Evolutionary conservation across 2,113 vertebrate species (phyloP), one percentile per base, ranked within the genome.

Genomic region (Burhinus oedicnemus): DNA sequence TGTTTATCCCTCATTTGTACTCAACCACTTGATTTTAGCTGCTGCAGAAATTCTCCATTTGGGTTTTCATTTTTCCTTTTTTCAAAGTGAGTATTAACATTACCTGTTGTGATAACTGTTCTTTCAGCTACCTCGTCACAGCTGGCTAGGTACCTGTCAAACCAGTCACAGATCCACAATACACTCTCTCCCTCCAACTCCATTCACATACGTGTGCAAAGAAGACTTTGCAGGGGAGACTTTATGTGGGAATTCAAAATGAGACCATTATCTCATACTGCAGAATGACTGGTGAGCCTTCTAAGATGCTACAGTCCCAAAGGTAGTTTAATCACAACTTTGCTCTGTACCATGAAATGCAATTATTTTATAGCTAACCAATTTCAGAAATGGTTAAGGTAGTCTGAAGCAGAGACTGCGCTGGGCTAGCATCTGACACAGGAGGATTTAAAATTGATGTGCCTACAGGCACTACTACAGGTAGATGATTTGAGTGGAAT

Each of bases 281-380:
- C 69, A 90, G 81, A 38, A 58, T 52, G 52, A 22, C 36, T 51
- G 66, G 74, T 45, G 68, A 91, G 57, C 19, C 70, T 91, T 81
- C 52, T 47, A 82, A 12, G 49, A 38, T 68, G 58, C 47, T 66
- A 38, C 34, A 44, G 58, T 80, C 71, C 54, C 86, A 54, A 29
- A 80, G 66, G 40, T 57, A 58, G 18, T 70, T 90, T 77, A 94
- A 95, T 93, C 82, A 87, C 13, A 22, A 64, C 68, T 94, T 85
- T 83, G 21, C 75, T 91, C 40, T 72, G 36, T 65, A 76, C 61
- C 49, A 58, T 83, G 78, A 94, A 94, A 88, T 58, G 32, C 71
- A 93, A 83, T 95, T 81, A 93, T 93, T 95, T 95, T 77, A 86
- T 40, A 80, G 80, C 71, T 83, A 70, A 70, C 40, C 72, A 36